These are phyloP conservation scores for Bubo blakistoni DNA, from an alignment of 2,113 vertebrate genomes.

Conservation along the genomic window DNA sequence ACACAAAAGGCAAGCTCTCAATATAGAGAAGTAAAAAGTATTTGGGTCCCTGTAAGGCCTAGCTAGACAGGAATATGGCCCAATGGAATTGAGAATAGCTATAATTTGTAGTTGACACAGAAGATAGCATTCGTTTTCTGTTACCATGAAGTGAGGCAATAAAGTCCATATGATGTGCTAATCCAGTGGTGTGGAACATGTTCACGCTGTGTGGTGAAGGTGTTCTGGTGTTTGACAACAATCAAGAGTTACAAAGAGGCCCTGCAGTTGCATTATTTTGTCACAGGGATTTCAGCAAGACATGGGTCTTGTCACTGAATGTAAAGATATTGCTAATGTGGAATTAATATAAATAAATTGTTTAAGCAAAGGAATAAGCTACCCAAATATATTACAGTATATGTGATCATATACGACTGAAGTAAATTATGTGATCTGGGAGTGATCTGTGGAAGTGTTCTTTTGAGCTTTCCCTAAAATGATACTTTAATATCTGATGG, in stretches of 20 bases:
- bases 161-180: not conserved
- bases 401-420: not conserved
- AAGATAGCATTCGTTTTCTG: not conserved
- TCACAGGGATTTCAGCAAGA: not conserved
- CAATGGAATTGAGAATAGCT: not conserved
- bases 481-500: not conserved
- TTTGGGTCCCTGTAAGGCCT: not conserved
- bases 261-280: not conserved
- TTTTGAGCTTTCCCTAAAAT: not conserved
- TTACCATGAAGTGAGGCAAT: not conserved
- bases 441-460: not conserved
- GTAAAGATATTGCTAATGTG: not conserved
- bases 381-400: not conserved
- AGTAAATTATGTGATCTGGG: not conserved
- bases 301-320: not conserved
- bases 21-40: not conserved
- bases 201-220: not conserved
- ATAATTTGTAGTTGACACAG: not conserved
- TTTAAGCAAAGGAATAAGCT: not conserved
- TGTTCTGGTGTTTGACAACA: not conserved
- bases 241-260: not conserved
- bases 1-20: not conserved
- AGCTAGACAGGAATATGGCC: not conserved
- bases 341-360: not conserved
- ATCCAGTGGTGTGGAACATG: not conserved